Evolutionary conservation across 2,797 vertebrate species (phyloP), one percentile per base, ranked within the genome.

Genomic region (Neoniphon sammara): DNA sequence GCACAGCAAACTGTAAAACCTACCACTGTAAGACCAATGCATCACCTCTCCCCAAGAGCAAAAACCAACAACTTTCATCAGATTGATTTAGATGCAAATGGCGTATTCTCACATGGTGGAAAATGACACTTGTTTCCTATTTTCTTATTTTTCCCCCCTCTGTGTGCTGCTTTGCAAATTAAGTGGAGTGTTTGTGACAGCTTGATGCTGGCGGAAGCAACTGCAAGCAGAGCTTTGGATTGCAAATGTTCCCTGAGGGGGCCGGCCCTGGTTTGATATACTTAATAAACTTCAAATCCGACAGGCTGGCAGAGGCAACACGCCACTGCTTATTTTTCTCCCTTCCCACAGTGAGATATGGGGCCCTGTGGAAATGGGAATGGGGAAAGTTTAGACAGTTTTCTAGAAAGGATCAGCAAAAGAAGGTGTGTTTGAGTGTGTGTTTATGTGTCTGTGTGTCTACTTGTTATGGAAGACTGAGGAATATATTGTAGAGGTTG

Each of bases 261-360:
- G 82, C 75, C 79, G 61, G 91, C 69, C 80, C 82, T 68, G 82
- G 87, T 91, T 91, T 91, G 91, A 93, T 92, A 91, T 89, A 92
- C 88, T 93, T 93, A 93, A 92, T 93, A 93, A 93, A 93, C 90
- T 89, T 92, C 80, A 91, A 91, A 91, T 91, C 89, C 87, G 82
- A 90, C 91, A 89, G 83, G 82, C 91, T 89, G 89, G 86, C 88
- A 86, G 83, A 85, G 79, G 83, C 86, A 75, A 81, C 75, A 71
- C 23, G 69, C 70, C 18, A 57, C 84, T 89, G 85, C 83, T 80
- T 88, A 85, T 90, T 90, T 80, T 75, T 83, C 74, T 85, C 67
- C 68, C 70, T 89, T 77, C 79, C 81, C 73, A 77, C 71, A 68
- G 83, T 83, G 75, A 89, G 80, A 88, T 84, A 85, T 69, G 63